Evolutionary conservation across 2,797 vertebrate genomes (phyloP), one percentile per base, ranked within the genome.

Genomic region (Eulemur mongoz): DNA sequence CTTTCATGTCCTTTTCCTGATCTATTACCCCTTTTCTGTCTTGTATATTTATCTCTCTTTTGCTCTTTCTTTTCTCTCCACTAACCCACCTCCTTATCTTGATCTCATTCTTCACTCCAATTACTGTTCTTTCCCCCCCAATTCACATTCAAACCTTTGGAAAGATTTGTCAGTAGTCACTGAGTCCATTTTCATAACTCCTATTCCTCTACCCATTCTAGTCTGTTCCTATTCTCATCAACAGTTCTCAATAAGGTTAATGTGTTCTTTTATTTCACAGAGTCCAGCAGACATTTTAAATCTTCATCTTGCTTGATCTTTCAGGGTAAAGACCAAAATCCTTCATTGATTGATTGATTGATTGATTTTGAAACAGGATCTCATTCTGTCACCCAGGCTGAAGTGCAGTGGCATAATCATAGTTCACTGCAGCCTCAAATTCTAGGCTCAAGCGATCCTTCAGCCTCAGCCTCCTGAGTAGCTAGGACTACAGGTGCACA

Each of bases 221-320:
- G 10, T 72, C 38, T 83, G 35, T 63, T 32, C 35, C 23, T 48
- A 7, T 80, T 20, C 18, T 73, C 50, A 5, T 85, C 57, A 91
- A 57, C 9, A 83, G 57, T 75, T 89, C 35, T 78, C 43, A 40
- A 0, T 72, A 52, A 27, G 23, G 20, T 83, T 75, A 32, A 72
- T 45, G 4, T 80, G 38, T 84, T 84, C 27, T 72, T 76, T 22
- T 57, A 5, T 81, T 72, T 92, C 30, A 69, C 18, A 27, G 40
- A 76, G 17, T 45, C 15, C 76, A 83, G 35, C 25, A 93, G 50
- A 75, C 17, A 3, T 75, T 73, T 79, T 52, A 59, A 63, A 69
- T 87, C 52, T 89, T 81, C n/a, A 63, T 69, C 73, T 85, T 45
- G 17, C 32, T 75, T 90, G 7, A 50, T 35, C 80, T 79, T 88